These are phyloP conservation scores for Crax fasciolata DNA, from an alignment of 2,797 vertebrate genomes.

Conservation along the genomic window DNA sequence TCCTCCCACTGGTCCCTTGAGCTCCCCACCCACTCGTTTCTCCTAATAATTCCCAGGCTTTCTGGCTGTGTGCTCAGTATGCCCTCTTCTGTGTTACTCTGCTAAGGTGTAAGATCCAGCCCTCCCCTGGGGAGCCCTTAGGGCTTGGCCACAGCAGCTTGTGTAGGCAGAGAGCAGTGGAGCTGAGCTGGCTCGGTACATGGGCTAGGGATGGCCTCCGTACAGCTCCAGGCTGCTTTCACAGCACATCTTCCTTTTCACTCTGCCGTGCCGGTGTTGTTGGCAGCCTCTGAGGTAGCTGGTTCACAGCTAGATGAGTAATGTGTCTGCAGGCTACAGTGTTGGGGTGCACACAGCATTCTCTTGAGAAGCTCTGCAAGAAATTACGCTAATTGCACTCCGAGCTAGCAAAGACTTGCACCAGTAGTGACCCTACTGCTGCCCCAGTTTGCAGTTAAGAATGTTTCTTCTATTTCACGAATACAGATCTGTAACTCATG, in stretches of 20 bases:
- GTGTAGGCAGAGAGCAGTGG: neutral
- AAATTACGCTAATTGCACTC: neutral
- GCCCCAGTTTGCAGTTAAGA: neutral
- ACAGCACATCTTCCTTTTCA: neutral
- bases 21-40: conserved; percentile 50
- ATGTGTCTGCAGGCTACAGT: neutral
- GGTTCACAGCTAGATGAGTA: neutral
- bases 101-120: neutral
- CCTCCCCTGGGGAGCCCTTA: neutral
- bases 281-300: neutral
- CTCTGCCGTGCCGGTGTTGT: neutral
- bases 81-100: neutral
- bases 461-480: neutral
- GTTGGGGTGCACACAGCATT: neutral
- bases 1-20: conserved; percentile 67
- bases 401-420: neutral
- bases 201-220: neutral
- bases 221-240: fast-evolving
- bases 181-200: neutral
- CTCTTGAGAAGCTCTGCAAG: neutral
- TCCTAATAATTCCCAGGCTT: conserved; percentile 55
- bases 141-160: neutral
- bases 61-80: neutral
- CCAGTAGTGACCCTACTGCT: neutral
- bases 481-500: fast-evolving